Evolutionary conservation across 1,140 invertebrate species (phyloP), one percentile per base, ranked within the genome.

Genomic region (Leptopilina boulardi): DNA sequence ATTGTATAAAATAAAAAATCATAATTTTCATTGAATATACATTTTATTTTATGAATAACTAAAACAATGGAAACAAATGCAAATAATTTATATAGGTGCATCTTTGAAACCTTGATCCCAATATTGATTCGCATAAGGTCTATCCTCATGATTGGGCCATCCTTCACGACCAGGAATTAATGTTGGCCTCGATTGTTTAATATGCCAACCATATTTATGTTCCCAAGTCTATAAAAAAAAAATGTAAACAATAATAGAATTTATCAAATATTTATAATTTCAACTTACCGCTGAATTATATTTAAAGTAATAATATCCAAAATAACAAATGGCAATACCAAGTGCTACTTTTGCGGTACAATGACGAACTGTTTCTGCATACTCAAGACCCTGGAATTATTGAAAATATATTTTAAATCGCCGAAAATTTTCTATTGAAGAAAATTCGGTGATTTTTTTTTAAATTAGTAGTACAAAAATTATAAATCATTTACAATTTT

Each of bases 281-380:
- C 1, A 59, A 93, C 94, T 93, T 91, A 95, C 95, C 89, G 94
- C 94, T 77, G 88, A 91, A 89, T 96, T 94, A 84, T 97, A 97
- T 91, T 96, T 96, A 66, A 95, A 93, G 80, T 96, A 96, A 87
- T 97, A 97, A 74, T 92, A 92, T 8, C 80, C 79, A 66, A 82
- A 84, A 82, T 94, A 93, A 15, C 92, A 77, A n/a, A 84, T 87
- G 44, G 91, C 75, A 15, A 92, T 76, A 15, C 89, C 83, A 34
- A 95, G 82, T 1, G 92, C 77, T n/a, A 91, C 21, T 92, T 95
- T 96, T 15, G 94, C 94, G 70, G 93, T 92, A 54, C 93, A 88
- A 79, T 92, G 94, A 80, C 96, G 92, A 59, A 93, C 84, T 21
- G 91, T 83, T 70, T 77, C 78, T 56, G 95, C 93, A 47, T 86